Evolutionary conservation across 2,797 vertebrate genomes (phyloP).

Genomic region (Pogonophryne albipinna): DNA sequence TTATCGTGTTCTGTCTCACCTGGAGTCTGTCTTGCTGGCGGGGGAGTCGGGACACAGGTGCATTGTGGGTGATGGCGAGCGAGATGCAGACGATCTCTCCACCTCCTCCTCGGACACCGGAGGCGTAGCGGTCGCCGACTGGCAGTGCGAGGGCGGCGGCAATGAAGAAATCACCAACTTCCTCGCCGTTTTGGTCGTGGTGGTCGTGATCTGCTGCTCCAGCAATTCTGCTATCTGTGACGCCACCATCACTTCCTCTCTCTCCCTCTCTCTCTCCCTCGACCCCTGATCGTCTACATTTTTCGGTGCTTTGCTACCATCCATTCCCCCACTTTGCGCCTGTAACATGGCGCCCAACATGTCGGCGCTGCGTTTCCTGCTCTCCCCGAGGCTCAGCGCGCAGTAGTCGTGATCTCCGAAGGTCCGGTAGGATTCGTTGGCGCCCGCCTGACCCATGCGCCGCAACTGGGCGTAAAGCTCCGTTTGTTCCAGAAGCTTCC

Average conservation of each 20-base stretch:
- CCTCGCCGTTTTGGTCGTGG: no score
- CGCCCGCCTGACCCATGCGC: slow-evolving; percentile 79
- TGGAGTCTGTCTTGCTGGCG: slow-evolving; percentile 87
- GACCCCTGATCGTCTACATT: slow-evolving; percentile 26
- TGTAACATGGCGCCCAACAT: slow-evolving; percentile 62
- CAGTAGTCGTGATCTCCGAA: slow-evolving; percentile 99
- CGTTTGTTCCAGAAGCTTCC: slow-evolving; percentile 93
- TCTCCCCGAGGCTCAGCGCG: slow-evolving; percentile 82
- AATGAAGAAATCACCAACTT: slow-evolving; percentile 7
- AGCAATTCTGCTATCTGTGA: slow-evolving; percentile 6
- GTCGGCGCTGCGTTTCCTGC: slow-evolving; percentile 76
- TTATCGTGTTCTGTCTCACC: slow-evolving; percentile 76
- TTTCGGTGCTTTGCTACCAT: slow-evolving; percentile 17
- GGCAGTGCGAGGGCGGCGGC: slow-evolving; percentile 48
- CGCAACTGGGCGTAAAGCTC: slow-evolving; percentile 96
- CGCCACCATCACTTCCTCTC: slow-evolving; percentile 21
- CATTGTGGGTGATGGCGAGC: slow-evolving; percentile 83
- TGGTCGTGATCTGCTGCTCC: slow-evolving; percentile 33
- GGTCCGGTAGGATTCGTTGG: slow-evolving; percentile 73
- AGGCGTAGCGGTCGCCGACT: slow-evolving; percentile 52
- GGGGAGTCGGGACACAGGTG: slow-evolving; percentile 89
- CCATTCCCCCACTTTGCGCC: slow-evolving; percentile 37
- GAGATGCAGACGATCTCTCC: slow-evolving; percentile 70
- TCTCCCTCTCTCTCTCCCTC: slow-evolving; percentile 35
- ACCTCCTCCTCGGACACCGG: slow-evolving; percentile 76